phyloP scores from a whole-genome alignment of 2,113 vertebrate genomes.

The Equus quagga region DNA sequence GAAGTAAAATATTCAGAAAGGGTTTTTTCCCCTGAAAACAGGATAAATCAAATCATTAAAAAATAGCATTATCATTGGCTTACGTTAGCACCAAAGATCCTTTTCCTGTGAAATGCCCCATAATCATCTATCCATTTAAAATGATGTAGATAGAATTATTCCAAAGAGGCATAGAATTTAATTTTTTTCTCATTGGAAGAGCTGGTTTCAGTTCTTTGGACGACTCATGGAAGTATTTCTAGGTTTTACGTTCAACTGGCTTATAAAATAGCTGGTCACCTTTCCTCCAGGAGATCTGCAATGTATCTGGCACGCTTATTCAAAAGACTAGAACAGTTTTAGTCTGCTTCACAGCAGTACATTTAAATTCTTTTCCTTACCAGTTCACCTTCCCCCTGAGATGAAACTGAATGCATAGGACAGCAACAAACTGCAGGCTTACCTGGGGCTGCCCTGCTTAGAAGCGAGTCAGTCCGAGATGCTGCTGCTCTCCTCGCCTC shows the following conservation, averaged over 20 bases:
- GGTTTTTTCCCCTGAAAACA: background rate
- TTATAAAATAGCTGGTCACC: conserved; percentile 10
- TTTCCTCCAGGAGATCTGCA: background rate
- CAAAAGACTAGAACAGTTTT: background rate
- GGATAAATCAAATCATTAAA: background rate
- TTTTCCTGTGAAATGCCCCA: background rate
- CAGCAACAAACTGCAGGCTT: conserved; percentile 22
- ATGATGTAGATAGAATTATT: background rate
- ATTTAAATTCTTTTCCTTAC: background rate
- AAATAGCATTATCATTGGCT: background rate
- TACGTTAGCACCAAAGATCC: background rate
- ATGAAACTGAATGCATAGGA: background rate
- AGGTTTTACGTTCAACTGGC: background rate
- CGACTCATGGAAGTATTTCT: background rate
- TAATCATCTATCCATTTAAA: background rate
- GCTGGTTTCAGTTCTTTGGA: background rate
- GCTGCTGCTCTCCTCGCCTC: background rate
- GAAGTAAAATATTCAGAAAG: conserved; percentile 46
- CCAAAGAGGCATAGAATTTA: background rate
- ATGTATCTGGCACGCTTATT: background rate
- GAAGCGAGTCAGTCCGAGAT: background rate
- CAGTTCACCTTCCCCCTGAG: background rate
- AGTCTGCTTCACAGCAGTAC: background rate
- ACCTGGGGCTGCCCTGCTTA: conserved; percentile 73
- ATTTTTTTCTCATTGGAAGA: background rate